phyloP scores from a whole-genome alignment of 2,113 vertebrate genomes.

The Cygnus atratus region DNA sequence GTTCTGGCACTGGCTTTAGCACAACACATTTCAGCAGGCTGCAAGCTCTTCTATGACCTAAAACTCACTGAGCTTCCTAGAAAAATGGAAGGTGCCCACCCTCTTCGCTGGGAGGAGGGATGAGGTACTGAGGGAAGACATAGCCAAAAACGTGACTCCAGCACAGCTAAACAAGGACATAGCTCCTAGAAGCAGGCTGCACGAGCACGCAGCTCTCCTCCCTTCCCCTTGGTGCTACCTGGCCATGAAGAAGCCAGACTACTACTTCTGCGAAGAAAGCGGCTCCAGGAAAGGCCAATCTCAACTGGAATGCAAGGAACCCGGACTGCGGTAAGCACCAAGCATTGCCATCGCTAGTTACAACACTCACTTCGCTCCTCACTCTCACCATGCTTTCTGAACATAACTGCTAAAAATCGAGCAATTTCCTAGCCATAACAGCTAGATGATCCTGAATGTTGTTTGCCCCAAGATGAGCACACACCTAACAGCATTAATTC shows the following conservation, averaged over 20 bases:
- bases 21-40: neutral
- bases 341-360: neutral
- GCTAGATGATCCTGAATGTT: neutral
- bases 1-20: neutral
- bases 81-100: neutral
- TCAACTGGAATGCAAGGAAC: neutral
- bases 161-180: neutral
- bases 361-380: neutral
- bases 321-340: neutral
- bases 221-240: neutral
- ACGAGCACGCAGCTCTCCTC: neutral
- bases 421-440: neutral
- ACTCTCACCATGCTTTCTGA: neutral
- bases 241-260: neutral
- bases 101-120: neutral
- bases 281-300: neutral
- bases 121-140: fast-evolving
- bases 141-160: neutral
- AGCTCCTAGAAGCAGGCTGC: neutral
- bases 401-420: neutral
- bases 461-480: neutral
- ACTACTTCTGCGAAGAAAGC: neutral
- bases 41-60: neutral
- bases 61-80: neutral
- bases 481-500: fast-evolving